These are phyloP conservation scores for Boloria selene DNA, from an alignment of 2,888 invertebrate species.

Conservation along the genomic window DNA sequence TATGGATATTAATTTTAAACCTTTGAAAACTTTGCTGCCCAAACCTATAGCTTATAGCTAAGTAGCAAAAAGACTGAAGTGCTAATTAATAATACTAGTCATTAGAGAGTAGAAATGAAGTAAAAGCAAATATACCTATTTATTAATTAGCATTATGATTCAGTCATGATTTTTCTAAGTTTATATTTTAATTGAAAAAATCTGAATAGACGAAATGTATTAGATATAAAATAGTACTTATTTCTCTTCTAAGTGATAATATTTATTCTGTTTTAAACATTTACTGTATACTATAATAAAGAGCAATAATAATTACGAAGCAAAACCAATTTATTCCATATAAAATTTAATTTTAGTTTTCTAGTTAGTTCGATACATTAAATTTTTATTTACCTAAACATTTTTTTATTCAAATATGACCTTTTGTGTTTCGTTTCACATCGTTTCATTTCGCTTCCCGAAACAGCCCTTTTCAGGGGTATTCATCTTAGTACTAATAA, in stretches of 20 bases:
- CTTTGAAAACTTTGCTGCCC: constrained; percentile 32
- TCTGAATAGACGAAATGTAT: no score
- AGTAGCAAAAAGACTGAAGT: constrained; percentile 24
- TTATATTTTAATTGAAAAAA: no score
- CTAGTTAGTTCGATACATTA: constrained; percentile 6
- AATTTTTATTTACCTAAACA: constrained; percentile 7
- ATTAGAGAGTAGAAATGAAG: background rate
- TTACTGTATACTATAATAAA: background rate
- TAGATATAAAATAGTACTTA: no score
- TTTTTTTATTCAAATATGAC: background rate
- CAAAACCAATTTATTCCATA: constrained; percentile 1
- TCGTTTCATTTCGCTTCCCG: constrained; percentile 42
- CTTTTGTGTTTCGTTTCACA: constrained; percentile 32
- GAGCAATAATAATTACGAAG: constrained; percentile 30
- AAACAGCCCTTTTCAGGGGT: no score
- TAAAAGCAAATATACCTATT: no score
- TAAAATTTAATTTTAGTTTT: background rate
- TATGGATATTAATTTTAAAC: constrained; percentile 54
- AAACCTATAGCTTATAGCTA: constrained; percentile 25
- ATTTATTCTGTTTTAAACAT: no score
- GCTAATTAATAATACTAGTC: constrained; percentile 27
- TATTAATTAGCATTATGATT: no score
- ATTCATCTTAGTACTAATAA: no score
- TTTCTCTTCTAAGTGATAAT: no score
- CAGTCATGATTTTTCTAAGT: no score